Evolutionary conservation across 2,888 invertebrate genomes (phyloP).

Genomic region (Aspidiotus destructor): DNA sequence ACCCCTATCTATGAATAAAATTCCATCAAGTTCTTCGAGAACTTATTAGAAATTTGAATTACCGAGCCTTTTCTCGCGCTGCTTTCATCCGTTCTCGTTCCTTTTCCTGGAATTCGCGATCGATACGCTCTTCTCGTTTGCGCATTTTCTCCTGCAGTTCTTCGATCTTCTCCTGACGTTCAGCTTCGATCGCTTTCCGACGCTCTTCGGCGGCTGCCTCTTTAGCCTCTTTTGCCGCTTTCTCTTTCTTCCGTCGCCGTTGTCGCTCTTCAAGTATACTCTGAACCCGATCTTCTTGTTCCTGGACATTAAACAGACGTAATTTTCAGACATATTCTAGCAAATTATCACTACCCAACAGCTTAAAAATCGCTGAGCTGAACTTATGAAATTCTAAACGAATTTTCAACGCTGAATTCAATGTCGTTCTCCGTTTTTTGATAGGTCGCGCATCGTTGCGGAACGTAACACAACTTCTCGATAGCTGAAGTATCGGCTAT

Average conservation of each 20-base stretch:
- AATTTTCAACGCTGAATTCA: too few species aligned
- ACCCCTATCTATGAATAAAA: too few species aligned
- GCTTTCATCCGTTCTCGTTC: slow-evolving; percentile 66
- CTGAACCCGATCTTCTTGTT: slow-evolving; percentile 70
- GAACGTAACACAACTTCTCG: too few species aligned
- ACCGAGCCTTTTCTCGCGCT: slow-evolving; percentile 46
- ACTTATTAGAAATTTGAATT: not conserved
- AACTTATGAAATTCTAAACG: too few species aligned
- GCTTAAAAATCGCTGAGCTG: not conserved
- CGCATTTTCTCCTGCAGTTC: slow-evolving; percentile 67
- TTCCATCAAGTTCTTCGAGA: too few species aligned
- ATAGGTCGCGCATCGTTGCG: too few species aligned
- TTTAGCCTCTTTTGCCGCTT: slow-evolving; percentile 70
- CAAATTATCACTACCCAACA: too few species aligned
- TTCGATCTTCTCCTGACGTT: slow-evolving; percentile 54
- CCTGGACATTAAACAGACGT: slow-evolving; percentile 42
- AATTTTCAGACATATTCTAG: not conserved
- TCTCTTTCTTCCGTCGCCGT: slow-evolving; percentile 72
- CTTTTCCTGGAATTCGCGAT: slow-evolving; percentile 64
- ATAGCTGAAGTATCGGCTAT: too few species aligned
- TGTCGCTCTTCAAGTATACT: slow-evolving; percentile 80
- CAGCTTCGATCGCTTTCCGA: slow-evolving; percentile 71
- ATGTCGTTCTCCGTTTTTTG: too few species aligned
- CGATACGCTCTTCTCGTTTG: slow-evolving; percentile 73
- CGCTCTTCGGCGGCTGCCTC: slow-evolving; percentile 91